Evolutionary conservation across 1,140 invertebrate species (phyloP).

Genomic region (Drosophila rufa): DNA sequence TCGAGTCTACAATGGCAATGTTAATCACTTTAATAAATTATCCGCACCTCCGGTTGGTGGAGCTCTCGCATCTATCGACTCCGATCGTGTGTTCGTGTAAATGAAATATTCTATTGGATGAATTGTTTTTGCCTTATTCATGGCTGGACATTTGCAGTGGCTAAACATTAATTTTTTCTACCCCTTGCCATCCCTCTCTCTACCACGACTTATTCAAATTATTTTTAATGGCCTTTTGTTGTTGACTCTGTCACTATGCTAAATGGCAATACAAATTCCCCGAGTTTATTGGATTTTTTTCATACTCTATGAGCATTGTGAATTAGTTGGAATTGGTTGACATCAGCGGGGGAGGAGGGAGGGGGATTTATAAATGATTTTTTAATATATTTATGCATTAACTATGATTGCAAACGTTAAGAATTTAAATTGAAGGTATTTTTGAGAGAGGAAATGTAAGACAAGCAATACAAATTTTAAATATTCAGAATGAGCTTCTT

Average conservation of each 20-base stretch:
- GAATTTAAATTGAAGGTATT: too few relatives aligned
- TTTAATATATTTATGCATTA: conserved; percentile 1
- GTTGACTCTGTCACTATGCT: conserved; percentile 67
- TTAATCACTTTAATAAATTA: conserved; percentile 80
- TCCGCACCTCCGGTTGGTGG: conserved; percentile 63
- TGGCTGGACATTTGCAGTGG: conserved; percentile 46
- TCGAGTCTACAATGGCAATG: conserved; percentile 53
- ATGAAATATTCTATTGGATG: conserved; percentile 64
- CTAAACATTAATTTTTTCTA: conserved; percentile 39
- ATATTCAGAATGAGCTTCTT: too few relatives aligned
- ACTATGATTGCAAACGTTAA: background rate
- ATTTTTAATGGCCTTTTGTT: conserved; percentile 78
- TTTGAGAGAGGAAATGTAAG: too few relatives aligned
- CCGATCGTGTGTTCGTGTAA: conserved; percentile 53
- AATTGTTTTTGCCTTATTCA: conserved; percentile 43
- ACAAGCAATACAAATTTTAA: too few relatives aligned
- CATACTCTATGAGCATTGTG: conserved; percentile 26
- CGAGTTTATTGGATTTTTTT: conserved; percentile 45
- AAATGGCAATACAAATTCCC: conserved; percentile 66
- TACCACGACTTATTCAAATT: conserved; percentile 72
- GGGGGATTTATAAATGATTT: background rate
- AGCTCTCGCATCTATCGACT: conserved; percentile 45
- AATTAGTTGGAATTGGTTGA: conserved; percentile 43
- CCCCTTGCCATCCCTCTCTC: conserved; percentile 14
- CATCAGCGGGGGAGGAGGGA: conserved; percentile 7